phyloP scores from a whole-genome alignment of 2,888 invertebrate species.

The Drosophila kambysellisi region DNA sequence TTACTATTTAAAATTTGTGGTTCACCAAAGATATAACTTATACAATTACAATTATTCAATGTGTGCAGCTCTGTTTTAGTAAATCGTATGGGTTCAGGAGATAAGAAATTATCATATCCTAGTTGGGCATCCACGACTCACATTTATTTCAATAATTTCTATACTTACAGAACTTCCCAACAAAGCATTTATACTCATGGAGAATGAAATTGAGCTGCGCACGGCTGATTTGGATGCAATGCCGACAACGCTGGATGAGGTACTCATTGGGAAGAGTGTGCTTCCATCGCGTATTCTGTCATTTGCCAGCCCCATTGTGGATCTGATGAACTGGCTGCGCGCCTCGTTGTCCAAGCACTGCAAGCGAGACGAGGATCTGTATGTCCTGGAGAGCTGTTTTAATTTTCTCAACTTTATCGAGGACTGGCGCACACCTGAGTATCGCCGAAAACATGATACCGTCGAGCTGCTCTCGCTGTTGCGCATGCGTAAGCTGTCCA shows the following conservation, averaged over 20 bases:
- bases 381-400: slow-evolving; percentile 79
- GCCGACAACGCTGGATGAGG: slow-evolving; percentile 74
- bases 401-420: slow-evolving; percentile 83
- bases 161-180: slow-evolving; percentile 82
- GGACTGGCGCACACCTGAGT: slow-evolving; percentile 82
- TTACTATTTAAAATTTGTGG: not conserved
- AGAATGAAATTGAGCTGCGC: slow-evolving; percentile 83
- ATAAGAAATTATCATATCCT: not conserved
- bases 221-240: slow-evolving; percentile 78
- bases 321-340: slow-evolving; percentile 82
- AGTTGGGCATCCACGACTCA: not conserved
- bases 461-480: slow-evolving; percentile 78
- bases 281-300: slow-evolving; percentile 82
- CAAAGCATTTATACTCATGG: slow-evolving; percentile 82
- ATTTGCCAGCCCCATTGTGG: slow-evolving; percentile 81
- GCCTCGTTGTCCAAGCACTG: slow-evolving; percentile 82
- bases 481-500: slow-evolving; percentile 78
- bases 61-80: not conserved
- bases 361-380: slow-evolving; percentile 75
- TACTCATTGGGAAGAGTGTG: slow-evolving; percentile 79
- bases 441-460: slow-evolving; percentile 59
- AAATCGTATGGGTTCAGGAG: not conserved
- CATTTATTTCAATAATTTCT: accelerated
- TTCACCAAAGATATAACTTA: not conserved
- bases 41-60: not conserved